These are phyloP conservation scores for Chalcosyrphus nemorum DNA, from an alignment of 2,888 invertebrate species.

Conservation along the genomic window DNA sequence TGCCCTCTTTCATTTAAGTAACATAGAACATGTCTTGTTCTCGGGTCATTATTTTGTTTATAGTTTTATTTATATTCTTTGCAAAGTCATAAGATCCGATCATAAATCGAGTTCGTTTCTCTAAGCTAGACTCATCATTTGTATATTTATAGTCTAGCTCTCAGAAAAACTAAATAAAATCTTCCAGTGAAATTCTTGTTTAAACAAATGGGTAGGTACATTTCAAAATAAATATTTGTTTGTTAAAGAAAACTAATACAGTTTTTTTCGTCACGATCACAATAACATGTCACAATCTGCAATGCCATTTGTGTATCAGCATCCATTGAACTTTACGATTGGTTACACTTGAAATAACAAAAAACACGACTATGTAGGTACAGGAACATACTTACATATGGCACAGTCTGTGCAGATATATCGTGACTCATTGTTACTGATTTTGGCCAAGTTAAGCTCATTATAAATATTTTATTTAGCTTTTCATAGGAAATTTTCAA, in stretches of 20 bases:
- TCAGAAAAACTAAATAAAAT: background rate
- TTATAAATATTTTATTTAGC: background rate
- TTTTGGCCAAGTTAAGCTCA: background rate
- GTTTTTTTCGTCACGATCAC: background rate
- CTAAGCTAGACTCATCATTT: background rate
- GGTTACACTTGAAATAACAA: constrained; percentile 25
- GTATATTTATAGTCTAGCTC: background rate
- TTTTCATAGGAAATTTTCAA: background rate
- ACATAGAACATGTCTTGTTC: background rate
- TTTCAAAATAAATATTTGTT: background rate
- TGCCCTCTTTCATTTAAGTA: background rate
- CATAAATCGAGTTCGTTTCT: background rate
- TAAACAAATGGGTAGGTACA: background rate
- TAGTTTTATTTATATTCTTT: background rate
- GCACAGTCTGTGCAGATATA: background rate
- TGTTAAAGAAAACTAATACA: background rate
- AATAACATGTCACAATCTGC: background rate
- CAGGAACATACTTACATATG: background rate
- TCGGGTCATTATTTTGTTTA: background rate
- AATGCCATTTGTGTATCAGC: background rate
- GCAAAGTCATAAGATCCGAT: background rate
- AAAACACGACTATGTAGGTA: background rate
- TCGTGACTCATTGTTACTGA: constrained; percentile 2
- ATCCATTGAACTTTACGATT: constrained; percentile 33
- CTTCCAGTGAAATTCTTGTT: background rate